Percentiles rank a stretch among this genome's conserved stretches.
phyloP scores from a whole-genome alignment of 2,113 vertebrate genomes.

The Thalassoma bifasciatum region DNA sequence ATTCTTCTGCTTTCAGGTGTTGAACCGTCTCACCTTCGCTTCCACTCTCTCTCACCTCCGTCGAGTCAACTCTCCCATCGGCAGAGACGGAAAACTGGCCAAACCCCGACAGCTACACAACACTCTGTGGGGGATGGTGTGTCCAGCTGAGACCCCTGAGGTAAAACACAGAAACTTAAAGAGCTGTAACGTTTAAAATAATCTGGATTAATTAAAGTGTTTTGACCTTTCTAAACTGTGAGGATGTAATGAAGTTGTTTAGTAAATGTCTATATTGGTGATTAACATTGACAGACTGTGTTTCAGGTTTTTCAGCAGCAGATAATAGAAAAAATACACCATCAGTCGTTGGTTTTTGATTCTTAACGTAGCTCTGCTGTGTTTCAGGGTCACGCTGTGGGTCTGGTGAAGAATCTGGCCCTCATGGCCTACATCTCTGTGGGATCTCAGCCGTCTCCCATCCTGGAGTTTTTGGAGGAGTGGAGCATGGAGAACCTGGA shows the following conservation, averaged over 20 bases:
- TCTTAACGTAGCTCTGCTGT: not conserved
- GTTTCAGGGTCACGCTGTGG: slow-evolving; percentile 95
- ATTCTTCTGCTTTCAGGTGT: slow-evolving; percentile 83
- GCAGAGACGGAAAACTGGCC: slow-evolving; percentile 96
- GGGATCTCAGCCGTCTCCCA: slow-evolving; percentile 97
- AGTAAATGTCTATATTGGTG: too few species aligned
- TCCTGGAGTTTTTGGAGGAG: slow-evolving; percentile 98
- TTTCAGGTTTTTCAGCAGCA: too few species aligned
- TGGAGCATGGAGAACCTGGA: slow-evolving; percentile 99
- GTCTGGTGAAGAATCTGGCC: slow-evolving; percentile 97
- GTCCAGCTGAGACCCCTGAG: slow-evolving; percentile 98
- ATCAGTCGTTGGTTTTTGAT: too few species aligned
- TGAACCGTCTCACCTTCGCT: slow-evolving; percentile 97
- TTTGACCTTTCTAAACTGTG: too few species aligned
- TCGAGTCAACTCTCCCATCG: slow-evolving; percentile 96
- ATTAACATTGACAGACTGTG: too few species aligned
- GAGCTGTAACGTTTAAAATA: too few species aligned
- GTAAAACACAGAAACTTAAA: slow-evolving; percentile 70
- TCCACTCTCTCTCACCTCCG: slow-evolving; percentile 96
- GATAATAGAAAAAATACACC: too few species aligned
- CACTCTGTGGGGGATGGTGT: slow-evolving; percentile 98
- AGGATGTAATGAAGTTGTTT: too few species aligned
- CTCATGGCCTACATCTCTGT: slow-evolving; percentile 99
- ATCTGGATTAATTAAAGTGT: too few species aligned
- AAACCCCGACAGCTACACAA: slow-evolving; percentile 98